phyloP scores from a whole-genome alignment of 2,113 vertebrate species.

The Chionodraco myersi region DNA sequence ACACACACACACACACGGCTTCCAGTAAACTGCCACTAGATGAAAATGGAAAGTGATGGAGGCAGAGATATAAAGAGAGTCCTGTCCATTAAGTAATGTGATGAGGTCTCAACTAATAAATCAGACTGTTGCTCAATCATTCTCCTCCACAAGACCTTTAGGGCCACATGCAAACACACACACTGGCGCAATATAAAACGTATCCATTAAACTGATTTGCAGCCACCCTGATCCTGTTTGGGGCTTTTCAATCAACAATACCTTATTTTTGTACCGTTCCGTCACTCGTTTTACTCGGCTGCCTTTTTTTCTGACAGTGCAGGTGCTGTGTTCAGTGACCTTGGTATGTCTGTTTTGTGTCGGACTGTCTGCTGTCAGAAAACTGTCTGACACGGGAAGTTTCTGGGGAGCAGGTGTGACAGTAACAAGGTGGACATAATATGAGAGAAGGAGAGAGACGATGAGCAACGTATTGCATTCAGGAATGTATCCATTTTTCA shows the following conservation, averaged over 20 bases:
- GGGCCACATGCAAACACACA: slow-evolving; percentile 19
- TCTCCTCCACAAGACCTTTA: slow-evolving; percentile 26
- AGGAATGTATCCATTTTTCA: neutral
- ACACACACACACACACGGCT: slow-evolving; percentile 19
- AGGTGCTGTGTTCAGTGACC: slow-evolving; percentile 44
- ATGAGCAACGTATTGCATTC: slow-evolving; percentile 1
- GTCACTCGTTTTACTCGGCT: neutral
- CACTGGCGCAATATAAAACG: slow-evolving; percentile 1
- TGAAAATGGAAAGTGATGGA: slow-evolving; percentile 48
- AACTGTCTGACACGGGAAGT: slow-evolving; percentile 49
- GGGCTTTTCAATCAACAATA: slow-evolving; percentile 47
- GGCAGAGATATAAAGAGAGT: slow-evolving; percentile 43
- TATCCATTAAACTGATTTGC: slow-evolving; percentile 47
- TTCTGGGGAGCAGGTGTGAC: slow-evolving; percentile 73
- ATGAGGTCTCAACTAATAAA: slow-evolving; percentile 55
- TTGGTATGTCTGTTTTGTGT: slow-evolving; percentile 27
- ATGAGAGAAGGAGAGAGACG: neutral
- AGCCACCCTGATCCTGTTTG: slow-evolving; percentile 24
- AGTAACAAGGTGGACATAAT: slow-evolving; percentile 57
- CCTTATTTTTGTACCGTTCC: slow-evolving; percentile 18
- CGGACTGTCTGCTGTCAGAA: slow-evolving; percentile 48
- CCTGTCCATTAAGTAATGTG: slow-evolving; percentile 67
- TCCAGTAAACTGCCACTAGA: slow-evolving; percentile 32
- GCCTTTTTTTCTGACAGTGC: slow-evolving; percentile 44
- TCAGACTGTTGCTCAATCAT: slow-evolving; percentile 48